Evolutionary conservation across 2,888 invertebrate genomes (phyloP).

Genomic region (Bimastos eiseni): DNA sequence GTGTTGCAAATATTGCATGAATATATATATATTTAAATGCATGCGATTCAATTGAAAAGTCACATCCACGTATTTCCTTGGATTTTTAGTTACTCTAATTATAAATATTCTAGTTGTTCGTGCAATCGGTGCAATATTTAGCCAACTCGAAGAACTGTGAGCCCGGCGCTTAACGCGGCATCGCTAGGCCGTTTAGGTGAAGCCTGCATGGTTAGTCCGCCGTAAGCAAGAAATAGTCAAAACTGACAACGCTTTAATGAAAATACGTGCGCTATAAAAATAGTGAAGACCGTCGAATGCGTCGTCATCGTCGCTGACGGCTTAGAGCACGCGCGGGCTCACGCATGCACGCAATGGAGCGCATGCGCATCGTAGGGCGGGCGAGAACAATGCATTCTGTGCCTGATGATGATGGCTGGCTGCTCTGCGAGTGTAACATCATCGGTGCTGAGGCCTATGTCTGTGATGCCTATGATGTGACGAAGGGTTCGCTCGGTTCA

Average conservation of each 20-base stretch:
- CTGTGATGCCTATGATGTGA: background rate
- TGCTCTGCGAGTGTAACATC: constrained; percentile 1
- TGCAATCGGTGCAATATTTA: background rate
- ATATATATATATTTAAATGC: no score
- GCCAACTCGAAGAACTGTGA: background rate
- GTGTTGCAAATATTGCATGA: background rate
- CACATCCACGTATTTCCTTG: background rate
- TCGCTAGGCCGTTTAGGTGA: background rate
- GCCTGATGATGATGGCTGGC: background rate
- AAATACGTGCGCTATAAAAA: background rate
- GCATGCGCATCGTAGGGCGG: background rate
- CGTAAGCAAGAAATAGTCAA: constrained; percentile 13
- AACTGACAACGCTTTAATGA: constrained; percentile 13
- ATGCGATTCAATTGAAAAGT: no score
- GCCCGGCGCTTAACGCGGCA: background rate
- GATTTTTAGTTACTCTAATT: background rate
- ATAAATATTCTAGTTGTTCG: background rate
- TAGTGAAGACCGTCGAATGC: background rate
- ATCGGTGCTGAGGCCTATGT: background rate
- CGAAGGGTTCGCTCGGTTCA: background rate
- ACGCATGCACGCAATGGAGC: background rate
- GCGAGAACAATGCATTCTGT: background rate
- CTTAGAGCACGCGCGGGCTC: background rate
- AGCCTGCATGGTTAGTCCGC: background rate
- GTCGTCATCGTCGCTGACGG: background rate